These are phyloP conservation scores for Synodontis membranacea DNA, from an alignment of 2,113 vertebrate species.

Conservation along the genomic window DNA sequence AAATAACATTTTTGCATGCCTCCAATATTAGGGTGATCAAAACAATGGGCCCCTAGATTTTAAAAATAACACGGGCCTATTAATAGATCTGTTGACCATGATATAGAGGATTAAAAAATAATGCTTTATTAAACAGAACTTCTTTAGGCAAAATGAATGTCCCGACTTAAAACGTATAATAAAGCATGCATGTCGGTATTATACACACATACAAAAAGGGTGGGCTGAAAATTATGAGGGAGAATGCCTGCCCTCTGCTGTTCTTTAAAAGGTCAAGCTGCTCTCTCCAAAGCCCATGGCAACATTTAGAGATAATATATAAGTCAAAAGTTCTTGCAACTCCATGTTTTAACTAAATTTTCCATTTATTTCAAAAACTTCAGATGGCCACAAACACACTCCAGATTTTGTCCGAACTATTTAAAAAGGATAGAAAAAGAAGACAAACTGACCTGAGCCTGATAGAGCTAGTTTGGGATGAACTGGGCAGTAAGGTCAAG, in stretches of 20 bases:
- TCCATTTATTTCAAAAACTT: no score
- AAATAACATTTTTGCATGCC: no score
- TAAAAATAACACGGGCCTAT: no score
- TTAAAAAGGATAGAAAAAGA: no score
- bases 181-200: neutral
- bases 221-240: constrained; percentile 14
- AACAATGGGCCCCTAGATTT: neutral
- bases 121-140: neutral
- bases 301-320: neutral
- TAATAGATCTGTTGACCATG: neutral
- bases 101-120: no score
- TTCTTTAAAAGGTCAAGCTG: constrained; percentile 20
- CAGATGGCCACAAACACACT: no score
- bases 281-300: neutral
- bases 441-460: no score
- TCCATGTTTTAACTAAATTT: no score
- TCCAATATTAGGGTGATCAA: neutral
- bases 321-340: no score
- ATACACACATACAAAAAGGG: neutral
- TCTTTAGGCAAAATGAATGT: neutral
- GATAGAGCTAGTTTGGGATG: no score
- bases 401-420: no score
- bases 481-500: no score
- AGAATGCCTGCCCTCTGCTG: constrained; percentile 52
- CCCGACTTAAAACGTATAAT: neutral